Evolutionary conservation across 2,113 vertebrate genomes (phyloP).

Genomic region (Boulengeromyrus knoepffleri): DNA sequence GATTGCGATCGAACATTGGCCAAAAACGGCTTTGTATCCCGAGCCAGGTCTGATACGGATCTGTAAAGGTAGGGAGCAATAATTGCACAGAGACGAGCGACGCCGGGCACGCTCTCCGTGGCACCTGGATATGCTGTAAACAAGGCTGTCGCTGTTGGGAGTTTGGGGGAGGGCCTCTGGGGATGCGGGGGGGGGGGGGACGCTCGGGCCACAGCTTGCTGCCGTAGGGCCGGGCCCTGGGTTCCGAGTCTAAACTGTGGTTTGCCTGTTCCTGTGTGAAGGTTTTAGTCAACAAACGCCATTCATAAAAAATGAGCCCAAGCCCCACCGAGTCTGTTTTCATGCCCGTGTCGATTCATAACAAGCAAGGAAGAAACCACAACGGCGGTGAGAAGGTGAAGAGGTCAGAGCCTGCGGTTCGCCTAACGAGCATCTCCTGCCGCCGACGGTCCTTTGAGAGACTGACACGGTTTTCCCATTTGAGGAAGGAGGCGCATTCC

Average conservation of each 20-base stretch:
- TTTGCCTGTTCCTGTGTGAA: neutral
- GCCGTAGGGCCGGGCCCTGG: neutral
- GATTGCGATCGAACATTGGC: conserved; percentile 25
- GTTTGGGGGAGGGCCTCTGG: neutral
- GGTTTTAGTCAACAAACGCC: neutral
- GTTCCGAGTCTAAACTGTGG: neutral
- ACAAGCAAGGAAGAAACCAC: neutral
- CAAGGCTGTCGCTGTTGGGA: neutral
- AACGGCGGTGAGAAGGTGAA: neutral
- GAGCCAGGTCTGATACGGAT: conserved; percentile 30
- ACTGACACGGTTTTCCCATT: conserved; percentile 29
- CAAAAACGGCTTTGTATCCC: conserved; percentile 25
- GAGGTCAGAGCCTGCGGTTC: neutral
- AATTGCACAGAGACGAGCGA: conserved; percentile 5
- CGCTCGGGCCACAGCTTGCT: neutral
- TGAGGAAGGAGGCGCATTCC: conserved; percentile 47
- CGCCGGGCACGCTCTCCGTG: neutral
- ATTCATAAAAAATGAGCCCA: neutral
- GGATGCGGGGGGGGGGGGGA: neutral
- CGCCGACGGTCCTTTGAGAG: neutral
- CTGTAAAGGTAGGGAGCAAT: conserved; percentile 5
- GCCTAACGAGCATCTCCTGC: neutral
- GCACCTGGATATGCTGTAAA: neutral
- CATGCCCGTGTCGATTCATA: neutral
- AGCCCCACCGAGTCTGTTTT: neutral